Percentiles rank a stretch among this genome's conserved stretches.
Conservation (phyloP, 2,888 invertebrate genomes). For the Perizoma affinitatum region DNA sequence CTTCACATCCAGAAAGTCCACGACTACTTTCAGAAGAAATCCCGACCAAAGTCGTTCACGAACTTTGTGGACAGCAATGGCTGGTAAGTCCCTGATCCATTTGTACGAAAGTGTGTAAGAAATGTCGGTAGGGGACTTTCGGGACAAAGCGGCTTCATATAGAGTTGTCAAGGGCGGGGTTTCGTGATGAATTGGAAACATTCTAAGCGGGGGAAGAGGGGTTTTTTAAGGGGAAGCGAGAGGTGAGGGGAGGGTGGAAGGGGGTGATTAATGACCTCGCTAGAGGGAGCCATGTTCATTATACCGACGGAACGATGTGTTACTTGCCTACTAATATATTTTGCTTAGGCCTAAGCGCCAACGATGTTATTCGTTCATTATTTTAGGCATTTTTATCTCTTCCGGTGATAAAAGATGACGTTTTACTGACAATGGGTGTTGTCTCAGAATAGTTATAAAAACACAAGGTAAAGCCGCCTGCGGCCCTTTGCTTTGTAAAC, state of each 20-base stretch:
- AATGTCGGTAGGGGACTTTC: slow-evolving; percentile 57
- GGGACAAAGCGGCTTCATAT: slow-evolving; percentile 75
- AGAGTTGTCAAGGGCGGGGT: slow-evolving; percentile 86
- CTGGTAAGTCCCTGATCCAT: slow-evolving; percentile 44
- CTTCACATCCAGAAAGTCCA: slow-evolving; percentile 56
- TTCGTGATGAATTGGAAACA: slow-evolving; percentile 83
- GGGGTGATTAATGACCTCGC: slow-evolving; percentile 77
- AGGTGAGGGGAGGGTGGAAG: slow-evolving; percentile 61
- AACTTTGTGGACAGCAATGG: slow-evolving; percentile 49
- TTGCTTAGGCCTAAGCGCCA: slow-evolving; percentile 65
- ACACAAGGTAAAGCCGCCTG: too few relatives aligned
- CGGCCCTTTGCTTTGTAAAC: too few relatives aligned
- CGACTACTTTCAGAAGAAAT: slow-evolving; percentile 46
- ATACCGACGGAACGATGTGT: slow-evolving; percentile 80
- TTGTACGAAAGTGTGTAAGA: slow-evolving; percentile 36
- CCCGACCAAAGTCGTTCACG: slow-evolving; percentile 39
- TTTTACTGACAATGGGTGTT: slow-evolving; percentile 59
- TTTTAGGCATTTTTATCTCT: slow-evolving; percentile 78
- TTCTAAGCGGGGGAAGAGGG: slow-evolving; percentile 72
- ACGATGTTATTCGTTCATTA: slow-evolving; percentile 76
- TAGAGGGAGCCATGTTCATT: slow-evolving; percentile 83
- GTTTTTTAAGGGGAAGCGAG: slow-evolving; percentile 68
- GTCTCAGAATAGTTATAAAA: slow-evolving; percentile 45
- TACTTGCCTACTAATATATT: slow-evolving; percentile 81
- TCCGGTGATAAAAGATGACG: slow-evolving; percentile 73